phyloP scores from a whole-genome alignment of 37 sponge, comb jelly and placozoan genomes.

The Ephydatia muelleri region DNA sequence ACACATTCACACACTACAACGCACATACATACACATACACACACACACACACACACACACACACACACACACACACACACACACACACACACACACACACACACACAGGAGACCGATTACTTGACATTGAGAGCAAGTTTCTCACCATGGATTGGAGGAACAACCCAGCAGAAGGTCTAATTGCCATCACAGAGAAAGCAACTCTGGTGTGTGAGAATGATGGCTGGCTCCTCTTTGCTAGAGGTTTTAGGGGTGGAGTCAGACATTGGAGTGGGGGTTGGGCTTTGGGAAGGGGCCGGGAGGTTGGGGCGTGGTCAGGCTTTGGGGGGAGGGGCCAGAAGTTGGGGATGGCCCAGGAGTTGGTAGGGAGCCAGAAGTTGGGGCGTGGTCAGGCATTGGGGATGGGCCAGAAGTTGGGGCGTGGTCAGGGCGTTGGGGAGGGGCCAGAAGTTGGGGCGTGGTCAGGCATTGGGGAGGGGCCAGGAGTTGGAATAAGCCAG shows the following conservation, averaged over 20 bases:
- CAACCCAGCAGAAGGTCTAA: conserved; percentile 18
- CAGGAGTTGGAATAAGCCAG: no score
- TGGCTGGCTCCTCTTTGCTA: no score
- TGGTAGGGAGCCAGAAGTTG: conserved; percentile 66
- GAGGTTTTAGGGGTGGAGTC: no score
- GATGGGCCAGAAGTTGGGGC: no score
- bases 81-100: conserved; percentile 3
- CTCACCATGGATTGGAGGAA: conserved; percentile 83
- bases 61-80: conserved; percentile 26
- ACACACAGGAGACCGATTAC: conserved; percentile 1
- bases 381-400: conserved; percentile 63
- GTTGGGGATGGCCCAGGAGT: no score
- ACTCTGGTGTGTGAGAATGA: conserved; percentile 20
- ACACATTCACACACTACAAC: background rate
- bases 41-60: conserved; percentile 6
- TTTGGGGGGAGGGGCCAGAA: no score
- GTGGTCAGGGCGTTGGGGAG: conserved; percentile 11
- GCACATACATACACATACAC: background rate
- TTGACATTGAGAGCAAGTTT: conserved; percentile 30
- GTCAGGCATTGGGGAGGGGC: conserved; percentile 34
- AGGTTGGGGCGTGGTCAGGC: conserved; percentile 70
- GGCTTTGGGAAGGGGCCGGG: conserved; percentile 76
- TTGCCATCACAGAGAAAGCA: conserved; percentile 42
- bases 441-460: conserved; percentile 68
- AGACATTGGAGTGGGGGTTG: no score